A percentile compares a stretch with the other conserved stretches of the same genome.
phyloP scores from a whole-genome alignment of 2,113 vertebrate genomes.

The Axis porcinus region DNA sequence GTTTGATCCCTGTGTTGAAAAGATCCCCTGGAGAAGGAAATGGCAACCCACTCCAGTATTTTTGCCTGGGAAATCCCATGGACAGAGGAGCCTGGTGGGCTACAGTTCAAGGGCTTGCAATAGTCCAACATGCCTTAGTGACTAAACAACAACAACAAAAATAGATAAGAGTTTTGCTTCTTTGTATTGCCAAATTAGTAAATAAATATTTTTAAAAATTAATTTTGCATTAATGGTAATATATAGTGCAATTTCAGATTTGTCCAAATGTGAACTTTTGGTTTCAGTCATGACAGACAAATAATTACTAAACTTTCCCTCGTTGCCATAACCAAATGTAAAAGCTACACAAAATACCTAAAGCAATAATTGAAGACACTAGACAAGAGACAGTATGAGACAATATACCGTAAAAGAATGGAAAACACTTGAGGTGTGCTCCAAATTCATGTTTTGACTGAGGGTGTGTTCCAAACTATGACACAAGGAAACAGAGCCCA shows the following conservation, averaged over 20 bases:
- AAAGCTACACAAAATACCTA: neutral
- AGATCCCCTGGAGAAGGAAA: neutral
- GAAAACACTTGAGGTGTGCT: neutral
- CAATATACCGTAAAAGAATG: neutral
- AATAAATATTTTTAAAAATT: neutral
- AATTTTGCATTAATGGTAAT: neutral
- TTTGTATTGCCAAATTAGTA: neutral
- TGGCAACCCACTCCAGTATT: neutral
- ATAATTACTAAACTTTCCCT: neutral
- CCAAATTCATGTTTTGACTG: neutral
- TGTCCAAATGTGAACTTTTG: neutral
- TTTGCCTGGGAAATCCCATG: neutral
- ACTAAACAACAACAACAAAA: neutral
- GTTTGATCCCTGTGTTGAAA: neutral
- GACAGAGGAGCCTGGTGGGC: neutral
- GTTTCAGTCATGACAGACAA: neutral
- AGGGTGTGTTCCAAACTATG: neutral
- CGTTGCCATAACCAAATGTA: neutral
- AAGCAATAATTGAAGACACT: neutral
- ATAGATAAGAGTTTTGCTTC: neutral
- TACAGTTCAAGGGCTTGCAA: neutral
- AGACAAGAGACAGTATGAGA: neutral
- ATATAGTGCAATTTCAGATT: neutral
- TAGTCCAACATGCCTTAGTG: neutral
- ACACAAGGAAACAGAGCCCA: neutral